Percentiles rank a stretch among this genome's conserved stretches.
Conservation (phyloP, 1,140 invertebrate genomes). For the Aleiodes sp. region DNA sequence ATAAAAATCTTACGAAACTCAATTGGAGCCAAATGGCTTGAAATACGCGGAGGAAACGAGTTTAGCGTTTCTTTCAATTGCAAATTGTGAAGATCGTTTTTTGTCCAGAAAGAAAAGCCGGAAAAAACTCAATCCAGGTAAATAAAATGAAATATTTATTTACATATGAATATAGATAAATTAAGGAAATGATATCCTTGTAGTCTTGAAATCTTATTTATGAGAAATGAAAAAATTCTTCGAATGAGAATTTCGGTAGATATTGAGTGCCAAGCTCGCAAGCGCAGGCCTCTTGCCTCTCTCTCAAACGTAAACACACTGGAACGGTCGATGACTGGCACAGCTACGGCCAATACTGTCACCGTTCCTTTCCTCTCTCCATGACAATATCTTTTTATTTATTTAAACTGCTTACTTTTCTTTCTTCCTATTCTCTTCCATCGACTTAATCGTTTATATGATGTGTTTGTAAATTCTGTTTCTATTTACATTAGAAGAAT, state of each 20-base stretch:
- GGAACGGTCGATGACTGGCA: slow-evolving; percentile 27
- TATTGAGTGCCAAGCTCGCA: not conserved
- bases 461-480: not conserved
- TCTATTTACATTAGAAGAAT: not conserved
- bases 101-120: not conserved
- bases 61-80: not conserved
- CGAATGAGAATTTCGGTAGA: not conserved
- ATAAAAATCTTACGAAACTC: too few species aligned
- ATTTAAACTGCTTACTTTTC: not conserved
- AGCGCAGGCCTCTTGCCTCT: slow-evolving; percentile 18
- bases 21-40: not conserved
- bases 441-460: not conserved
- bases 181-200: too few species aligned
- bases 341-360: not conserved
- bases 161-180: too few species aligned
- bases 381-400: not conserved
- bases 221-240: not conserved
- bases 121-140: not conserved
- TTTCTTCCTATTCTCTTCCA: not conserved
- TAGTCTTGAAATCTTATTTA: too few species aligned
- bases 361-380: not conserved
- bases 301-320: slow-evolving; percentile 35
- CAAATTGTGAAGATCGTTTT: not conserved
- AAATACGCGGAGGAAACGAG: not conserved
- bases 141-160: too few species aligned